phyloP scores from a whole-genome alignment of 2,888 invertebrate species.

The Dynastes tityus region DNA sequence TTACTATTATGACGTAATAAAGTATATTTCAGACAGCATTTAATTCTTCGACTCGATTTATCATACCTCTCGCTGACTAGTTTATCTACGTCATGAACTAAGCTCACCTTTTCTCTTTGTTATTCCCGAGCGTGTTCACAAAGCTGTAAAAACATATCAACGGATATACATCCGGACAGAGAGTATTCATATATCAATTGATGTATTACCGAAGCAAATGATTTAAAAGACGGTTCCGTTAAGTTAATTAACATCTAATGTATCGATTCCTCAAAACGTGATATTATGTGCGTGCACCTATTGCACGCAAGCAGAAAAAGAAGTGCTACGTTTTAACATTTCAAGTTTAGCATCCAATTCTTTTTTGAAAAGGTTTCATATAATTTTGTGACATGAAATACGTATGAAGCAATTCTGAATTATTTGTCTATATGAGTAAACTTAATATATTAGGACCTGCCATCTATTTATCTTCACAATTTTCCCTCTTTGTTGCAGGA shows the following conservation, averaged over 20 bases:
- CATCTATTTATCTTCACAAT: too few species aligned
- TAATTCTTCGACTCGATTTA: neutral
- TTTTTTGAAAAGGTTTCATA: too few species aligned
- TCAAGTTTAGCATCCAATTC: too few species aligned
- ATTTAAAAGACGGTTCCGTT: constrained; percentile 8
- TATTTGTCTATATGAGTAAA: too few species aligned
- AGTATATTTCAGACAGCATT: neutral
- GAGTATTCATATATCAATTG: constrained; percentile 22
- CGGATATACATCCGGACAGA: constrained; percentile 33
- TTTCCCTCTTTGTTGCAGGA: too few species aligned
- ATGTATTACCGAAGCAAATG: constrained; percentile 28
- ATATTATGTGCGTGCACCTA: too few species aligned
- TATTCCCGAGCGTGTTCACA: constrained; percentile 25
- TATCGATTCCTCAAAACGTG: neutral
- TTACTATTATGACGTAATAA: neutral
- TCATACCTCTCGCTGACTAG: neutral
- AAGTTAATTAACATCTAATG: constrained; percentile 4
- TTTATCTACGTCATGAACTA: constrained; percentile 6
- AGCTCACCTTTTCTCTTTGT: constrained; percentile 13
- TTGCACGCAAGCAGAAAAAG: too few species aligned
- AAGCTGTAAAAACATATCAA: constrained; percentile 29
- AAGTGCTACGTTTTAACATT: too few species aligned
- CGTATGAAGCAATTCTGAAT: too few species aligned
- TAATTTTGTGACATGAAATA: too few species aligned
- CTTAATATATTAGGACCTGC: too few species aligned